Evolutionary conservation across 2,888 invertebrate genomes (phyloP).

Genomic region (Cephus sareptanus): DNA sequence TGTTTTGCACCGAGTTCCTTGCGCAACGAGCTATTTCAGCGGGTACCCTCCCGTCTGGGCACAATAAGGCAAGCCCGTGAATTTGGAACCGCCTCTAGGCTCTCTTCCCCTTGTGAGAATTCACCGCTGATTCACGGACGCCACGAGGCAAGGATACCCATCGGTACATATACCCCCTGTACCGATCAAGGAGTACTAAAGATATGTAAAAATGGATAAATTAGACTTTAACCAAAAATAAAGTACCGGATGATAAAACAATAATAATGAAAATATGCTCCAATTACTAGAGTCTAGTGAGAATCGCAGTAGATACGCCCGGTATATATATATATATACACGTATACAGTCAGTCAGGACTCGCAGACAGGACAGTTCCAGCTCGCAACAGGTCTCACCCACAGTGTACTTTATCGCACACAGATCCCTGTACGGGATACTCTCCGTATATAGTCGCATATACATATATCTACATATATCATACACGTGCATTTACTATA

Average conservation of each 20-base stretch:
- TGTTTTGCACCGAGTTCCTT: not conserved
- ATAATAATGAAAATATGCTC: not conserved
- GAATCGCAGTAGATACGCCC: slow-evolving; percentile 8
- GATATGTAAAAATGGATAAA: not conserved
- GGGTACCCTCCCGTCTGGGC: not conserved
- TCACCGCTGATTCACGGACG: not conserved
- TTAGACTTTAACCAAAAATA: not conserved
- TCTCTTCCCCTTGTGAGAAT: not conserved
- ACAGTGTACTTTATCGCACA: slow-evolving; percentile 16
- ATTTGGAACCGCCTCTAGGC: slow-evolving; percentile 1
- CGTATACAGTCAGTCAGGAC: slow-evolving; percentile 14
- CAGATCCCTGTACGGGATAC: slow-evolving; percentile 4
- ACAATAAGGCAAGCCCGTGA: not conserved
- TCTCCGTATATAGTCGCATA: not conserved
- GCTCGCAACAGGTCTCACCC: slow-evolving; percentile 61
- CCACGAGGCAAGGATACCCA: not conserved
- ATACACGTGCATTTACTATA: not conserved
- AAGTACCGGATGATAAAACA: not conserved
- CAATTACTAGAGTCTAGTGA: not conserved
- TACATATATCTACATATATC: not conserved
- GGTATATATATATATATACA: not conserved
- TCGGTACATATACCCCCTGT: not conserved
- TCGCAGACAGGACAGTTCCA: too few species aligned
- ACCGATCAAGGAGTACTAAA: not conserved
- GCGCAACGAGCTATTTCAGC: not conserved